Evolutionary conservation across 2,113 vertebrate species (phyloP).

Genomic region (Muntiacus reevesi): DNA sequence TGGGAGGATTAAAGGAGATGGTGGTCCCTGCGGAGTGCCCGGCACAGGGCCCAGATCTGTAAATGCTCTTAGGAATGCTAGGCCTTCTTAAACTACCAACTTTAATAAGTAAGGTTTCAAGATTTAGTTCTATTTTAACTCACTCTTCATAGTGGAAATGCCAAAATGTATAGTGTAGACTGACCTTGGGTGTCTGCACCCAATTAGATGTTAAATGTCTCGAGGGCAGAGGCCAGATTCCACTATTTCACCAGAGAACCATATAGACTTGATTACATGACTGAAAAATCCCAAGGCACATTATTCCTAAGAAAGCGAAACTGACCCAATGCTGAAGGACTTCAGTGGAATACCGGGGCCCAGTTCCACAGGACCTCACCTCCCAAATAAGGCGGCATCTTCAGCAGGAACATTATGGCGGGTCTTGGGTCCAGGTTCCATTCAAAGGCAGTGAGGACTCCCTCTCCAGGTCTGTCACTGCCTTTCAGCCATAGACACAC

Average conservation of each 20-base stretch:
- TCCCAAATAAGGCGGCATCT: not conserved
- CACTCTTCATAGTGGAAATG: not conserved
- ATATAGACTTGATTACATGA: not conserved
- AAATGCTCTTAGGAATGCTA: not conserved
- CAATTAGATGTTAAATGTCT: not conserved
- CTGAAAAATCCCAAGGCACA: not conserved
- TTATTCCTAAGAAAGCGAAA: not conserved
- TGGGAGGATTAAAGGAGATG: no score
- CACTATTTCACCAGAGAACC: not conserved
- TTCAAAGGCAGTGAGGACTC: not conserved
- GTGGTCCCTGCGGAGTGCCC: rapidly evolving
- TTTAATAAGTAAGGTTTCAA: not conserved
- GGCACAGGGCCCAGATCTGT: rapidly evolving
- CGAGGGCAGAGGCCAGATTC: not conserved
- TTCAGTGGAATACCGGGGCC: not conserved
- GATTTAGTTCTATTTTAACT: not conserved
- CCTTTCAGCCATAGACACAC: not conserved
- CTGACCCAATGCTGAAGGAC: not conserved
- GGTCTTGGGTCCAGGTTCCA: not conserved
- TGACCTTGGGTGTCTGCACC: not conserved
- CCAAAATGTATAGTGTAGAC: not conserved
- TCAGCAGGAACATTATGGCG: not conserved
- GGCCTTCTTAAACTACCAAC: not conserved
- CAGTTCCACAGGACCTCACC: not conserved
- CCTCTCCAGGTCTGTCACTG: not conserved